Evolutionary conservation across 2,797 vertebrate genomes (phyloP).

Genomic region (Cryptoprocta ferox): DNA sequence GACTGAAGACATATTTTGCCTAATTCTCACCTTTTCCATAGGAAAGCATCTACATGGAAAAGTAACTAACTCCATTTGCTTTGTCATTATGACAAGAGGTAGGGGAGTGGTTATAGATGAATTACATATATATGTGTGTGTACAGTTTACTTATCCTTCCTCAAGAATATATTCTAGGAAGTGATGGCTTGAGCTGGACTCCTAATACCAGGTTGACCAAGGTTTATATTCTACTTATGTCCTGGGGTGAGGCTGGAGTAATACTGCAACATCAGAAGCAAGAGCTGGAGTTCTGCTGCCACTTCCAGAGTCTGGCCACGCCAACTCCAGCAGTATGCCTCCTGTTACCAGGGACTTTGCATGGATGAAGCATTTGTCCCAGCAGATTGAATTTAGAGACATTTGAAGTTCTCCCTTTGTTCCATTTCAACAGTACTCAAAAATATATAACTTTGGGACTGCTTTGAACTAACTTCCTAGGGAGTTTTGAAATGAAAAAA

Average conservation of each 20-base stretch:
- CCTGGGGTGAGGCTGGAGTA: background rate
- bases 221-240: background rate
- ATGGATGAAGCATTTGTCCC: constrained; percentile 49
- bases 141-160: background rate
- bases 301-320: background rate
- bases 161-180: background rate
- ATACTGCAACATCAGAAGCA: background rate
- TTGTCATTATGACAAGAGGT: background rate
- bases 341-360: background rate
- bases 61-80: background rate
- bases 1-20: background rate
- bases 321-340: background rate
- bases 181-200: background rate
- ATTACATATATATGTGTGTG: background rate
- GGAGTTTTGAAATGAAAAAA: constrained; percentile 46
- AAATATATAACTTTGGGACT: constrained; percentile 49
- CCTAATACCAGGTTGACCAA: background rate
- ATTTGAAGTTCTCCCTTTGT: constrained; percentile 69
- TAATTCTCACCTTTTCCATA: background rate
- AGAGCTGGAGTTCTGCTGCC: background rate
- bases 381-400: constrained; percentile 56
- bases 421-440: constrained; percentile 58
- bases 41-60: background rate
- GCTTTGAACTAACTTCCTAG: constrained; percentile 67
- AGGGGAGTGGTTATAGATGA: background rate